These are phyloP conservation scores for Rhorus exstirpatorius DNA, from an alignment of 2,888 invertebrate genomes.

Conservation along the genomic window DNA sequence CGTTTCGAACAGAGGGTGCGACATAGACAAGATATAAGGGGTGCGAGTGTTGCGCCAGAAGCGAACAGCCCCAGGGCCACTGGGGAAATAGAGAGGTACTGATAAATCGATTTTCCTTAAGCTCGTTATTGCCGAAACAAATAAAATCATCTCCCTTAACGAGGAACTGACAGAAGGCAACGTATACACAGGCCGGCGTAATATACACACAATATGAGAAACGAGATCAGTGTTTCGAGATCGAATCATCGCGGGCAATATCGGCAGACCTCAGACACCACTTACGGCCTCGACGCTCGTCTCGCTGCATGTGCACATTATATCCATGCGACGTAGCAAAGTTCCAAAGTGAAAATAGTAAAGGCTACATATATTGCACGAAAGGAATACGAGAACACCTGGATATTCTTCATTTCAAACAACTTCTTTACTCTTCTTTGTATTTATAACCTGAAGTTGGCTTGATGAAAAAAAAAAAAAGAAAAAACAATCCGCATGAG, in stretches of 20 bases:
- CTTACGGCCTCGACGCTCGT: neutral
- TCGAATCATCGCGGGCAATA: conserved; percentile 67
- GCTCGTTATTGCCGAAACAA: conserved; percentile 68
- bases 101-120: conserved; percentile 70
- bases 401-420: too few relatives aligned
- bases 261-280: conserved; percentile 43
- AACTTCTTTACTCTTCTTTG: too few relatives aligned
- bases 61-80: conserved; percentile 57
- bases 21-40: conserved; percentile 12
- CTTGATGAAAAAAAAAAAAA: too few relatives aligned
- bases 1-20: conserved; percentile 30
- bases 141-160: conserved; percentile 69
- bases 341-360: conserved; percentile 34
- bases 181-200: neutral
- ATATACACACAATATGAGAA: conserved; percentile 57
- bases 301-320: too few relatives aligned
- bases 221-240: conserved; percentile 64
- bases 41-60: conserved; percentile 41
- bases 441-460: too few relatives aligned
- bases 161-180: conserved; percentile 61
- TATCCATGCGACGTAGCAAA: too few relatives aligned
- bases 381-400: neutral
- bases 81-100: conserved; percentile 66
- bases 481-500: too few relatives aligned
- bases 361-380: neutral